Base-by-base conservation (phyloP, 2,113 vertebrate genomes). In the Dinomys branickii region DNA sequence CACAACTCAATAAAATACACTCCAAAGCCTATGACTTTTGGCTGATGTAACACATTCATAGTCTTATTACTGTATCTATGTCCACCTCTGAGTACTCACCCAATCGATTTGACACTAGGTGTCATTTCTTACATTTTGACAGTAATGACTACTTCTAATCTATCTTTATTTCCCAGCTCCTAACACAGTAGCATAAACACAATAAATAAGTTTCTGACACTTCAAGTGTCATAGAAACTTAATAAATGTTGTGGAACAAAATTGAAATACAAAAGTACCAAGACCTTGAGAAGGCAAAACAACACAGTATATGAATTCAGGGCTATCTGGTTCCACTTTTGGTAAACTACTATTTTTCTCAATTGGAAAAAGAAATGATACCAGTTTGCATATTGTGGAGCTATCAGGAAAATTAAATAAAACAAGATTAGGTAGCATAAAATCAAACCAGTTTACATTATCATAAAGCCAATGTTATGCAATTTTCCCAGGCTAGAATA, bases 191-290 rank as follows among this genome's bases (percentile, higher is more conserved):
- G 47, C 14, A 69, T 26, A 94, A 78, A 63, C n/a, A 71, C 1
- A 84, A 67, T 50, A 86, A 94, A 83, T 71, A 78, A 30, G 24
- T 81, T 93, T 85, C 81, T 81, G 59, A 67, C 11, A 52, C 8
- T 30, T 38, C 11, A 35, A 44, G 54, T 94, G 19, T 81, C 67
- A 78, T 47, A 83, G 52, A 83, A 94, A 90, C 17, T 26, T 30
- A 82, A 71, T 61, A 92, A 88, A 81, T 69, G 52, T 90, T 86
- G 41, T 84, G 44, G 20, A 73, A 88, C 59, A 88, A 88, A 92
- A 88, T 7, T 56, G 52, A 87, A 33, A 41, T 83, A 35, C 20
- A 50, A 96, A 86, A 20, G 19, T 38, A 2, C 12, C n/a, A 59
- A 71, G 50, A 33, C 80, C 20, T 44, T 65, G 5, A 16, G 4